Conservation (phyloP, 2,797 vertebrate species). For the Enteromius trimaculatus region DNA sequence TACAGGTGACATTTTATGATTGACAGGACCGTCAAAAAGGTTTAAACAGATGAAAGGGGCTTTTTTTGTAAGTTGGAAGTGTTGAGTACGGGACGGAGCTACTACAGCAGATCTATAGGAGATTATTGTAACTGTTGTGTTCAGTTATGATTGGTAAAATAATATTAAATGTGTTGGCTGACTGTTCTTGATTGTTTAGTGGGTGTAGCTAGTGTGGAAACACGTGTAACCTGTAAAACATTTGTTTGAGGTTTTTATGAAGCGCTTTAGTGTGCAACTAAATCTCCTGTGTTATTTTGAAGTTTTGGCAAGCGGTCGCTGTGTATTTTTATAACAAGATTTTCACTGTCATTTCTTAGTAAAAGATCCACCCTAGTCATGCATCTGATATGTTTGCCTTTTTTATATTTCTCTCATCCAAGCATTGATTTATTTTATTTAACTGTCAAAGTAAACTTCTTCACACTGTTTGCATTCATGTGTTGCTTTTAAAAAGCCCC, state of each 20-base stretch:
- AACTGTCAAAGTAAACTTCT: not conserved
- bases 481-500: not conserved
- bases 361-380: not conserved
- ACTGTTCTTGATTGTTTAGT: not conserved
- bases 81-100: not conserved
- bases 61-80: not conserved
- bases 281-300: not conserved
- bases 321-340: not conserved
- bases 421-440: not conserved
- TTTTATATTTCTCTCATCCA: not conserved
- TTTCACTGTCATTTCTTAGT: not conserved
- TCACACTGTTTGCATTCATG: not conserved
- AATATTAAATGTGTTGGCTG: not conserved
- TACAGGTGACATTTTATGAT: slow-evolving; percentile 49
- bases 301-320: not conserved
- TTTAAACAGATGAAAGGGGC: not conserved
- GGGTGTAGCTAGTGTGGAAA: not conserved
- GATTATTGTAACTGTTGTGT: not conserved
- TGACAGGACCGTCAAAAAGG: not conserved
- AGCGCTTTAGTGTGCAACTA: not conserved
- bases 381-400: not conserved
- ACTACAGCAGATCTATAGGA: not conserved
- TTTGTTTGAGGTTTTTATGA: slow-evolving; percentile 7
- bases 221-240: not conserved
- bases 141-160: not conserved